phyloP scores from a whole-genome alignment of 1,140 invertebrate genomes.

The Oedothorax gibbosus region DNA sequence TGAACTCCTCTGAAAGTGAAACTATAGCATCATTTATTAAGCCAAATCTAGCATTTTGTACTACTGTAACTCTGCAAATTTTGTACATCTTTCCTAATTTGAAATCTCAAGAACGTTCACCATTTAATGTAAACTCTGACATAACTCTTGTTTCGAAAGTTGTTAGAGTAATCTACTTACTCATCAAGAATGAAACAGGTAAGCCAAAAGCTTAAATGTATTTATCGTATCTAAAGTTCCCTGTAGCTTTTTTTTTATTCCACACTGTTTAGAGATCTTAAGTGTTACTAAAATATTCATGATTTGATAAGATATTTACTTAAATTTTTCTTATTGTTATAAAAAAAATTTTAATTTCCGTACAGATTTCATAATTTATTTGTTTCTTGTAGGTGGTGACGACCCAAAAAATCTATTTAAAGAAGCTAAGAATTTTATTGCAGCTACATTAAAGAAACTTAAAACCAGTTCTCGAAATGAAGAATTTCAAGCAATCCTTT shows the following conservation, averaged over 20 bases:
- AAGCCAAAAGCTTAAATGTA: background rate
- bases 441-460: background rate
- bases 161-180: background rate
- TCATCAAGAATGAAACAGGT: constrained; percentile 3
- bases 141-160: background rate
- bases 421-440: background rate
- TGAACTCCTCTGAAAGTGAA: background rate
- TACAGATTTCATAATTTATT: too few relatives aligned
- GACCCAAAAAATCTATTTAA: background rate
- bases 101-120: background rate
- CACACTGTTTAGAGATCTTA: background rate
- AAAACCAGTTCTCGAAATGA: background rate
- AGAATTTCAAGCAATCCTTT: background rate
- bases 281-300: background rate
- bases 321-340: too few relatives aligned
- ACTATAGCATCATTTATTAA: background rate
- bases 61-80: background rate
- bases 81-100: background rate
- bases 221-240: background rate
- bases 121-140: constrained; percentile 14
- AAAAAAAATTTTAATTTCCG: too few relatives aligned
- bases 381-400: background rate
- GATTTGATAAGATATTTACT: too few relatives aligned
- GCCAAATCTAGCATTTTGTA: background rate
- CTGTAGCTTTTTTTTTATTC: background rate